Conservation (phyloP, 1,140 invertebrate species). For the Fopius arisanus region DNA sequence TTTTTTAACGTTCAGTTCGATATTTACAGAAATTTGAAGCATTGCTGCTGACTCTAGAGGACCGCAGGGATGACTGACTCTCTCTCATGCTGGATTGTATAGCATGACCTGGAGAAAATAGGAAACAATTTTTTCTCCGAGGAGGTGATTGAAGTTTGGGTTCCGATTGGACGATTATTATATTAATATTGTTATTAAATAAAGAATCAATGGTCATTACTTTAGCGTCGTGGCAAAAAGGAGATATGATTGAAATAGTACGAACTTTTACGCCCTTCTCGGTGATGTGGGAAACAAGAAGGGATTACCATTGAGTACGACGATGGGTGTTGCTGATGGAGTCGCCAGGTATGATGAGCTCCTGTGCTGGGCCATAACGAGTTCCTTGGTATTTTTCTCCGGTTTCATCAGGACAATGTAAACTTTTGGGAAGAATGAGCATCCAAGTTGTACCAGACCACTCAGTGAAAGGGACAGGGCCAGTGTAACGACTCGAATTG, state of each 20-base stretch:
- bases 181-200: no score
- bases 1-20: background rate
- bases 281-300: conserved; percentile 28
- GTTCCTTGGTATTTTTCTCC: conserved; percentile 74
- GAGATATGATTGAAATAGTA: background rate
- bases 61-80: conserved; percentile 20
- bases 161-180: background rate
- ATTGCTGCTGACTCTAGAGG: background rate
- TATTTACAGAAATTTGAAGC: conserved; percentile 28
- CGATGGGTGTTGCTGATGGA: conserved; percentile 36
- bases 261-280: conserved; percentile 28
- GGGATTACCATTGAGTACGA: conserved; percentile 43
- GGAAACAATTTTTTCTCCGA: background rate
- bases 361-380: conserved; percentile 64
- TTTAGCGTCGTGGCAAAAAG: background rate
- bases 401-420: conserved; percentile 74
- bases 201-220: background rate
- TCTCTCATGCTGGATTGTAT: conserved; percentile 10
- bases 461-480: conserved; percentile 68
- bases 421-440: conserved; percentile 71
- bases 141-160: background rate
- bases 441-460: conserved; percentile 64
- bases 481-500: conserved; percentile 66
- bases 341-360: conserved; percentile 48
- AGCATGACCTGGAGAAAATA: conserved; percentile 13